These are phyloP conservation scores for Falco berigora DNA, from an alignment of 2,797 vertebrate species.

Conservation along the genomic window DNA sequence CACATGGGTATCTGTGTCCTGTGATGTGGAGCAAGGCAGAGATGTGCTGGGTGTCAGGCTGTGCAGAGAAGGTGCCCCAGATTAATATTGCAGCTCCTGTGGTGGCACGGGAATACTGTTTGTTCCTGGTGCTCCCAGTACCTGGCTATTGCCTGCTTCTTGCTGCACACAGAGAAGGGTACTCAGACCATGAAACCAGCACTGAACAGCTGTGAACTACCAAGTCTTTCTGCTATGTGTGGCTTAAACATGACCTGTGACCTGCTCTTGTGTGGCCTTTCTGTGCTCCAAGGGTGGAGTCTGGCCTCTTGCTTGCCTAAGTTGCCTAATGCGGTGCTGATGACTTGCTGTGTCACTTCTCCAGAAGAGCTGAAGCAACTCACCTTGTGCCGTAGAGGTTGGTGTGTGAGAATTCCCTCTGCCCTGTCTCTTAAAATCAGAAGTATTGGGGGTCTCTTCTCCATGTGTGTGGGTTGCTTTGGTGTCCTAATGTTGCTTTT, in stretches of 20 bases:
- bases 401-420: neutral
- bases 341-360: neutral
- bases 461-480: neutral
- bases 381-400: neutral
- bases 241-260: neutral
- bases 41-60: neutral
- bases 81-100: neutral
- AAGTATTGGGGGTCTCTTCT: neutral
- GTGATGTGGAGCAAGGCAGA: neutral
- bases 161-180: neutral
- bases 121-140: neutral
- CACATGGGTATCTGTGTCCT: fast-evolving
- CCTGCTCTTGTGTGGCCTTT: neutral
- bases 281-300: neutral
- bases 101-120: neutral
- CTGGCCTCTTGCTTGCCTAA: neutral
- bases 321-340: neutral
- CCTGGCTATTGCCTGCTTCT: neutral
- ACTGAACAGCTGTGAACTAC: slow-evolving; percentile 44
- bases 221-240: neutral
- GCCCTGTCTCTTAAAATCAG: neutral
- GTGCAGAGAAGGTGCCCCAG: neutral
- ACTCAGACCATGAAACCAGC: neutral
- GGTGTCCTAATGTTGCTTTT: neutral
- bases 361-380: neutral